Evolutionary conservation across 1,140 invertebrate genomes (phyloP), one percentile per base, ranked within the genome.

Genomic region (Doryteuthis pealeii): DNA sequence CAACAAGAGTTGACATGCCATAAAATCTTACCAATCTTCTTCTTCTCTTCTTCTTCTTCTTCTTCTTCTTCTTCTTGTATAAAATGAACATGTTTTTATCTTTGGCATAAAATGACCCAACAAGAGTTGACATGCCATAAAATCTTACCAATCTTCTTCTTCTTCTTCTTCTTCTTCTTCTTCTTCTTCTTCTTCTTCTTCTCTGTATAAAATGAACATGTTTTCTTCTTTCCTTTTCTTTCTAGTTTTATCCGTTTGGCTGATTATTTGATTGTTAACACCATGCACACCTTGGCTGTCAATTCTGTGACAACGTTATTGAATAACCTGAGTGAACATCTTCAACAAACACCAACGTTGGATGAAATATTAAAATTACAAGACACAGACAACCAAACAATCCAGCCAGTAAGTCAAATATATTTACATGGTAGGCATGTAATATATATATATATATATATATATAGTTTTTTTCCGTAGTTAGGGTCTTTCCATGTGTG

Each of bases 261-360:
- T 14, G 94, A 95, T 84, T 94, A 93, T 82, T 90, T 93, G 83
- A 91, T 92, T 40, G 90, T 92, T 69, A 91, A 90, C 81, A 92
- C 92, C 82, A 88, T 93, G 81, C 91, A 92, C 80, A 87, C 89
- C 15, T 83, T 94, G 67, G 89, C 93, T 30, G 89, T 91, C 15
- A 91, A 92, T 77, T 93, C 93, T 0, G 91, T 92, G 73, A 83
- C 85, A 8, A 90, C 90, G 70, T 84, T 94, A 68, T 84, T 92
- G 31, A 85, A 86, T 54, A 89, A 91, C 80, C 85, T 94, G 26
- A 87, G 90, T 32, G 86, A 85, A 40, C 91, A 93, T 79, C 84
- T 91, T 0, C 85, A 90, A 78, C 90, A 89, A 74, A 82, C 92
- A 62, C 92, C 92, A 1, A 80, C 82, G 10, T 73, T 88, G 28